Conservation (phyloP, 2,888 invertebrate species). For the Cistogaster globosa region DNA sequence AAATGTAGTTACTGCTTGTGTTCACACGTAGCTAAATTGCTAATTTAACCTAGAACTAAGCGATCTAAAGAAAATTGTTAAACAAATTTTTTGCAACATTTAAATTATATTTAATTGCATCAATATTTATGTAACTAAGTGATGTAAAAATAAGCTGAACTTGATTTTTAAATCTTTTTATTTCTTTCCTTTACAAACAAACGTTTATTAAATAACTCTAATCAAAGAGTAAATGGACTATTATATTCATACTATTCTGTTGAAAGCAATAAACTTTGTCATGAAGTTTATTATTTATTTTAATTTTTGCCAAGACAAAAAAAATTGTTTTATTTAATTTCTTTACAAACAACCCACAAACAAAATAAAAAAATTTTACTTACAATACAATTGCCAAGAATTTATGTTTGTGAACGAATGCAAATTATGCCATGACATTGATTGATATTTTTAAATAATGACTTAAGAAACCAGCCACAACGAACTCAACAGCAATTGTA, state of each 20-base stretch:
- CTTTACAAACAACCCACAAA: slow-evolving; percentile 8
- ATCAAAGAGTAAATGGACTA: slow-evolving; percentile 19
- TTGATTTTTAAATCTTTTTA: no score
- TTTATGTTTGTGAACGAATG: slow-evolving; percentile 60
- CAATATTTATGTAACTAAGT: no score
- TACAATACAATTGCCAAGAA: slow-evolving; percentile 43
- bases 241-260: background rate
- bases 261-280: slow-evolving; percentile 47
- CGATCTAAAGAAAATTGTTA: no score
- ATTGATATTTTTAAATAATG: slow-evolving; percentile 68
- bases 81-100: no score
- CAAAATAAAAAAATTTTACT: slow-evolving; percentile 22
- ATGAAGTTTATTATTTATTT: slow-evolving; percentile 48
- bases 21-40: no score
- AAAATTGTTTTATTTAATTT: slow-evolving; percentile 19
- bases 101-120: no score
- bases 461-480: slow-evolving; percentile 39
- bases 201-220: no score
- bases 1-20: no score
- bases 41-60: no score
- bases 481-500: slow-evolving; percentile 6
- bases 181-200: no score
- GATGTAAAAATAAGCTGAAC: no score
- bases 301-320: slow-evolving; percentile 1
- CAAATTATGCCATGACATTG: slow-evolving; percentile 69